Base-by-base conservation (phyloP, 2,113 vertebrate genomes). In the Pycnonotus jocosus region DNA sequence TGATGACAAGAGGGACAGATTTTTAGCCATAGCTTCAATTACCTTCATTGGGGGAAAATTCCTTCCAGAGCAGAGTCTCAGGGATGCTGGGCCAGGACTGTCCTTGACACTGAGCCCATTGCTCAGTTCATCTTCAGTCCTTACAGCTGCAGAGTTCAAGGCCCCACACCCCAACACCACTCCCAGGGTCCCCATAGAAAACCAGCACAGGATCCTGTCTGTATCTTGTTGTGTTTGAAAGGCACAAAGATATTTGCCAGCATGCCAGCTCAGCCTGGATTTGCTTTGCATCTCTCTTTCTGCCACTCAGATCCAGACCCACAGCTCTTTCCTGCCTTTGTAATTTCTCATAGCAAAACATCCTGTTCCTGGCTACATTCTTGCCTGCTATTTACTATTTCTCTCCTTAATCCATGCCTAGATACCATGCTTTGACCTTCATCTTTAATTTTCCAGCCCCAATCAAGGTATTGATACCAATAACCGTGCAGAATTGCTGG, bases 391-490 rank as follows among this genome's bases (percentile, higher is more conserved):
- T 91, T 83, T 91, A 81, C 21, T 19, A 19, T 86, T 96, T 53
- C n/a, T 88, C 83, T 79, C 38, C 69, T 86, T 86, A 95, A 94
- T 74, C 45, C 16, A 7, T 23, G 7, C 65, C 42, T 78, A 69
- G 73, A 92, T 76, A 58, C 37, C 62, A 17, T 7, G 20, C 58
- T 96, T 94, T 97, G 51, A 42, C 68, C 81, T 90, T 86, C 9
- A 23, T 47, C 83, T 97, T 92, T 58, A 74, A 69, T 95, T 96
- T 93, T 84, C 57, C 62, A 92, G 62, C 45, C 72, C 68, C 83
- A 81, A 90, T 53, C 48, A 92, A 90, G 76, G 45, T 56, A 62
- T 72, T 81, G 86, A 89, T 85, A 37, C 25, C 50, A 72, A 83
- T 56, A 88, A 87, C 61, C 86, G 92, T 70, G 68, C 45, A 90